A percentile compares a stretch with the other conserved stretches of the same genome.
phyloP scores from a whole-genome alignment of 2,797 vertebrate genomes.

The Tapirus indicus region DNA sequence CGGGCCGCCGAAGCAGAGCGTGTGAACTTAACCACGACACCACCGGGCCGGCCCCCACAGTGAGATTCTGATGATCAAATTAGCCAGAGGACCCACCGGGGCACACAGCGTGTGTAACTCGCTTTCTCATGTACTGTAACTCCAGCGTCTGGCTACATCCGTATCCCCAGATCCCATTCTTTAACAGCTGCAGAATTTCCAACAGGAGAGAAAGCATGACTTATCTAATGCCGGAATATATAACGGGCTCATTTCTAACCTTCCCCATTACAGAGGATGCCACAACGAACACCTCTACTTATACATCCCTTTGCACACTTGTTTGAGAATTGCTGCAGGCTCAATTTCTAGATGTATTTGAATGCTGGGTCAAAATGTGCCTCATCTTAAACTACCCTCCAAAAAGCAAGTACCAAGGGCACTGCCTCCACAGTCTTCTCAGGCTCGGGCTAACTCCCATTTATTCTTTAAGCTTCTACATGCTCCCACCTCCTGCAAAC shows the following conservation, averaged over 20 bases:
- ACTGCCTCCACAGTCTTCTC: too few relatives aligned
- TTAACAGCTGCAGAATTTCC: too few relatives aligned
- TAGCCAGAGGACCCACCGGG: not conserved
- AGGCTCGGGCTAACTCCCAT: not conserved
- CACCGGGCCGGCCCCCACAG: too few relatives aligned
- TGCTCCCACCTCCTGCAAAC: not conserved
- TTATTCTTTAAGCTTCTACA: not conserved
- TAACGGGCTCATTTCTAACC: not conserved
- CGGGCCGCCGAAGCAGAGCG: too few relatives aligned
- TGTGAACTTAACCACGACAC: too few relatives aligned
- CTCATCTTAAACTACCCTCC: not conserved
- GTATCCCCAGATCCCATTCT: too few relatives aligned
- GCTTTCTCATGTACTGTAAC: accelerated
- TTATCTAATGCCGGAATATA: not conserved
- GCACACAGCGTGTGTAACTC: accelerated
- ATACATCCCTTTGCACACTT: not conserved
- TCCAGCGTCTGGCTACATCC: not conserved
- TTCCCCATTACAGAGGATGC: not conserved
- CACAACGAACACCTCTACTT: not conserved
- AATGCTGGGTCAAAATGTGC: not conserved
- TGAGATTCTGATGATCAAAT: not conserved
- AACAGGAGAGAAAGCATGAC: not conserved
- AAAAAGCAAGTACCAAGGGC: not conserved
- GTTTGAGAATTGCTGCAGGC: not conserved
- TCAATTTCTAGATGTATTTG: not conserved